Conservation (phyloP, 2,797 vertebrate species). For the Semotilus atromaculatus region DNA sequence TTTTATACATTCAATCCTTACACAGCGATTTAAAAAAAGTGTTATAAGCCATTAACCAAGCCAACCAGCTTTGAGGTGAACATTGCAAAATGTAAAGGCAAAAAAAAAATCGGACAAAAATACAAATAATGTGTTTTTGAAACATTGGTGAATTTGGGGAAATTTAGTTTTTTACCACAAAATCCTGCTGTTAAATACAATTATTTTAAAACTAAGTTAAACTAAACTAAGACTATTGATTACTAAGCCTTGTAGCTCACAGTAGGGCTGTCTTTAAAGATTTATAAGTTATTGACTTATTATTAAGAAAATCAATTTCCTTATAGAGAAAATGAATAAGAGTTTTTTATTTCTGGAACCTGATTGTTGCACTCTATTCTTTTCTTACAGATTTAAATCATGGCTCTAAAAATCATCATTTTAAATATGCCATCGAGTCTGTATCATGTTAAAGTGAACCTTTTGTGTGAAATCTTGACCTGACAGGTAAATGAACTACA, state of each 20-base stretch:
- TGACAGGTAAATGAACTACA: slow-evolving; percentile 42
- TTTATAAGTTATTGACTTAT: background rate
- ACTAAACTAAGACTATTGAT: background rate
- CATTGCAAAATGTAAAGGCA: background rate
- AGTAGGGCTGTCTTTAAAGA: background rate
- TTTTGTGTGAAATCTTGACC: slow-evolving; percentile 16
- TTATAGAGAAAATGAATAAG: background rate
- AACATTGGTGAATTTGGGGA: background rate
- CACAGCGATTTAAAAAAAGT: background rate
- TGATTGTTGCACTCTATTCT: background rate
- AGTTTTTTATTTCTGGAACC: background rate
- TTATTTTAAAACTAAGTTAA: background rate
- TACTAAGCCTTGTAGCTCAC: too few relatives aligned
- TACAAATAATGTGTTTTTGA: background rate
- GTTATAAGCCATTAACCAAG: background rate
- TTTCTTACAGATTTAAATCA: background rate
- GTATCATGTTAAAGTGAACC: slow-evolving; percentile 19
- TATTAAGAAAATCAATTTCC: background rate
- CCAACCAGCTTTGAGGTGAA: background rate
- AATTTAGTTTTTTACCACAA: background rate
- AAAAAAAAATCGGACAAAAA: background rate
- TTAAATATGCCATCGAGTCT: slow-evolving; percentile 36
- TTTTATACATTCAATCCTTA: background rate
- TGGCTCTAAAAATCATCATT: background rate
- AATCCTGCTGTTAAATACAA: background rate